A percentile compares a stretch with the other conserved stretches of the same genome.
These are phyloP conservation scores for Dione juno DNA, from an alignment of 2,888 invertebrate species.

Conservation along the genomic window DNA sequence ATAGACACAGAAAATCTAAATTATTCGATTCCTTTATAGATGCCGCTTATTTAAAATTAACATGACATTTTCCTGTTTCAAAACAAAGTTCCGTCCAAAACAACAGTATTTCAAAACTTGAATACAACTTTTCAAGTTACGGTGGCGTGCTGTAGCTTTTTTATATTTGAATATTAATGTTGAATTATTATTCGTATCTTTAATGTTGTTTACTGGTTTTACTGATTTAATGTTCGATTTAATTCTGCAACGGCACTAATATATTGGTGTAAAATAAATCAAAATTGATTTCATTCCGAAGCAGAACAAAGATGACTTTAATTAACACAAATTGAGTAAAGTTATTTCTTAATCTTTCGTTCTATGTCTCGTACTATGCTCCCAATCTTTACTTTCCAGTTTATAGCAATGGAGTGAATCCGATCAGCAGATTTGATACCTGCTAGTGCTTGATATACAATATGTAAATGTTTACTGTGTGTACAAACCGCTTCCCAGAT, in stretches of 20 bases:
- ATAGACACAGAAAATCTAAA: conserved; percentile 62
- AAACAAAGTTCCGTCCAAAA: conserved; percentile 40
- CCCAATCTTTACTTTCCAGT: conserved; percentile 45
- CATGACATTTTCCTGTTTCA: conserved; percentile 37
- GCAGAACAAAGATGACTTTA: not conserved
- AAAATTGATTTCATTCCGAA: not conserved
- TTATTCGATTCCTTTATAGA: conserved; percentile 43
- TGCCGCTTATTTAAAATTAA: conserved; percentile 35
- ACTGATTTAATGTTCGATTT: not conserved
- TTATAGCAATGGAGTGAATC: conserved; percentile 44
- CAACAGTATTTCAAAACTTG: conserved; percentile 43
- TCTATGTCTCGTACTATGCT: conserved; percentile 31
- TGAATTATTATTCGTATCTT: conserved; percentile 27
- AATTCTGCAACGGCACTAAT: not conserved
- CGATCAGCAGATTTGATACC: conserved; percentile 48
- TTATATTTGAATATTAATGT: conserved; percentile 38
- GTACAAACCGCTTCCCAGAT: conserved; percentile 61
- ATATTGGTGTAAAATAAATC: not conserved
- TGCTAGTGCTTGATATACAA: conserved; percentile 45
- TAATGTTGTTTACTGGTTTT: not conserved
- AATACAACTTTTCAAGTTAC: conserved; percentile 40
- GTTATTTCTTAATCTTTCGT: not conserved
- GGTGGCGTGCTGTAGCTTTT: conserved; percentile 39
- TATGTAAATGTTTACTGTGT: conserved; percentile 57
- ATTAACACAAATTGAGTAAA: not conserved